Percentiles rank a stretch among this genome's conserved stretches.
Evolutionary conservation across 2,797 vertebrate genomes (phyloP).

Genomic region (Eospalax fontanierii): DNA sequence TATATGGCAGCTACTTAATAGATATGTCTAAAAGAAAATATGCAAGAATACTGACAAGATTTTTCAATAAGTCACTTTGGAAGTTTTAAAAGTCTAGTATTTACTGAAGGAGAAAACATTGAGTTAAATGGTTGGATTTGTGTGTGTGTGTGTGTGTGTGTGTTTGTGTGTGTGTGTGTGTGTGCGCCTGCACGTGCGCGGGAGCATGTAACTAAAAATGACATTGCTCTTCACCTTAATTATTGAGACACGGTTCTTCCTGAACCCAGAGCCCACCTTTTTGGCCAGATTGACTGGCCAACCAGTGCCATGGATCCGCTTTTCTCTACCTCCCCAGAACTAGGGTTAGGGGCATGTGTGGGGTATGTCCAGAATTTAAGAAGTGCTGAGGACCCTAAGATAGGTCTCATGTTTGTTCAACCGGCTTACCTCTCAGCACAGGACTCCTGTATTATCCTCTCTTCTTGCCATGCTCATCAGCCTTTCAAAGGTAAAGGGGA

Average conservation of each 20-base stretch:
- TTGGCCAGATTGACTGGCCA: background rate
- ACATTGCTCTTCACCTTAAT: background rate
- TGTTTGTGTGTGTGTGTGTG: background rate
- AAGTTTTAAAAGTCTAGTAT: background rate
- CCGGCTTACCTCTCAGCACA: too few species aligned
- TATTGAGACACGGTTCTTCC: background rate
- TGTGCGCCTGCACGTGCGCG: background rate
- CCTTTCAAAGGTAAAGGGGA: background rate
- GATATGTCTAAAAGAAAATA: constrained; percentile 68
- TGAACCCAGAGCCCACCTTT: background rate
- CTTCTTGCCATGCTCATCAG: background rate
- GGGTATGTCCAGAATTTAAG: background rate
- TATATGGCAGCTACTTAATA: constrained; percentile 16
- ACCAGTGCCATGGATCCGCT: too few species aligned
- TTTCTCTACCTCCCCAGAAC: background rate
- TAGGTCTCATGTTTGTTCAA: background rate
- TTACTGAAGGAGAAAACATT: constrained; percentile 37
- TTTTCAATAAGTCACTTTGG: constrained; percentile 35
- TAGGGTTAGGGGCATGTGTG: background rate
- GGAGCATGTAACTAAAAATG: too few species aligned
- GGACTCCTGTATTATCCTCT: constrained; percentile 3
- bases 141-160: background rate
- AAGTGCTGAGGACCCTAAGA: too few species aligned
- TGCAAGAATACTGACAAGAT: constrained; percentile 52
- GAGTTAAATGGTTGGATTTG: constrained; percentile 38